Percentiles rank a stretch among this genome's conserved stretches.
phyloP scores from a whole-genome alignment of 2,113 vertebrate species.

The Danio rerio region DNA sequence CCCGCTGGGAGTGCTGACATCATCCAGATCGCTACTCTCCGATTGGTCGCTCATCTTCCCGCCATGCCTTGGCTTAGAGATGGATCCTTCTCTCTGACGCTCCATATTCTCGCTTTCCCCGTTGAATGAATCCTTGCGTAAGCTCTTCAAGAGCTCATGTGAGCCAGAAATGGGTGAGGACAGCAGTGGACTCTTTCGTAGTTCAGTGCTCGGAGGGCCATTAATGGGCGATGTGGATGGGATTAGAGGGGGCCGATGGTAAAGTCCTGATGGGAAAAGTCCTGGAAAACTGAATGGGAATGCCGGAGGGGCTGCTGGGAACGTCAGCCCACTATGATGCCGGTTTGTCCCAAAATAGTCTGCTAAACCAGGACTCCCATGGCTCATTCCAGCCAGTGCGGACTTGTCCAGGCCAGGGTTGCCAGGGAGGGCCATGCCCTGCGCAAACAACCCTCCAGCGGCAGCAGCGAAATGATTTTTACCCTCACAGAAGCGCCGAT shows the following conservation, averaged over 20 bases:
- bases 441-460: constrained; percentile 96
- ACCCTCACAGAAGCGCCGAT: constrained; percentile 98
- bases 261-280: constrained; percentile 97
- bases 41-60: constrained; percentile 95
- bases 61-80: constrained; percentile 81
- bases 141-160: constrained; percentile 90
- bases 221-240: constrained; percentile 90
- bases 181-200: constrained; percentile 90
- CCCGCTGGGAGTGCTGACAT: constrained; percentile 98
- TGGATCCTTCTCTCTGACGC: constrained; percentile 79
- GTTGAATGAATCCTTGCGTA: constrained; percentile 66
- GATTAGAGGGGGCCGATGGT: constrained; percentile 94
- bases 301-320: constrained; percentile 92
- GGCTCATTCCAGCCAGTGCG: constrained; percentile 90
- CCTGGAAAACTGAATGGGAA: constrained; percentile 99
- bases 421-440: constrained; percentile 94
- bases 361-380: constrained; percentile 90
- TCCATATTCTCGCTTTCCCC: constrained; percentile 69
- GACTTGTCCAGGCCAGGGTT: constrained; percentile 94
- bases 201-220: constrained; percentile 86
- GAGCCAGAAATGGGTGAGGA: constrained; percentile 86
- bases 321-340: constrained; percentile 94
- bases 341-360: constrained; percentile 98
- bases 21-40: constrained; percentile 98
- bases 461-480: constrained; percentile 96